Evolutionary conservation across 2,888 invertebrate genomes (phyloP), one percentile per base, ranked within the genome.

Genomic region (Cerceris ruficornis): DNA sequence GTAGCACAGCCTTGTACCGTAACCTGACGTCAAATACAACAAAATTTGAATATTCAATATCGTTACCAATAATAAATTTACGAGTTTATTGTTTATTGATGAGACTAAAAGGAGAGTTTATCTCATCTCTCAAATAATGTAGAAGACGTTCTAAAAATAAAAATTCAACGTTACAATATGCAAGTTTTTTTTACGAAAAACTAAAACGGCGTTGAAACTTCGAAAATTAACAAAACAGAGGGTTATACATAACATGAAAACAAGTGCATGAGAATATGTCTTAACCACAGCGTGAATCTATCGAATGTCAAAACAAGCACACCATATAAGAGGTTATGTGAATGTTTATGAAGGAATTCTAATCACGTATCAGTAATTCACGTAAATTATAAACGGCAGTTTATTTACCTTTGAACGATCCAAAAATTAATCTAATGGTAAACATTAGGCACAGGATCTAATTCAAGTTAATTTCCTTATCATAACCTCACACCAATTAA

Each of bases 401-500:
- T 54, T 76, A 82, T 83, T 90, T 86, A 90, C 90, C 90, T 88
- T 80, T 50, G 75, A 67, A 76, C 74, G 67, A 73, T 73, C 75
- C 81, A 69, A 80, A 87, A 77, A 83, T 72, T 69, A 76, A 76
- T 87, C 71, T 77, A 77, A 82, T 85, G 67, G 85, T 87, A 87
- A 88, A 88, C 90, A 90, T 88, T 86, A 84, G 84, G 75, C 81
- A 88, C 83, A 80, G 84, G 81, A 87, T 83, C 81, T 82, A 75
- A 82, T 80, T 84, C 76, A 81, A 87, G 80, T 84, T 77, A 84
- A 86, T 85, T 88, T 77, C 78, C 80, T 83, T 83, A 83, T 87
- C 90, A 89, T 90, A 90, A 90, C 90, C 90, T 91, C 88, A 85
- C 87, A 86, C 82, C 81, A 81, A 87, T 86, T 85, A 73, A 85